phyloP scores from a whole-genome alignment of 2,888 invertebrate species.

The Dolichomitus sp. region DNA sequence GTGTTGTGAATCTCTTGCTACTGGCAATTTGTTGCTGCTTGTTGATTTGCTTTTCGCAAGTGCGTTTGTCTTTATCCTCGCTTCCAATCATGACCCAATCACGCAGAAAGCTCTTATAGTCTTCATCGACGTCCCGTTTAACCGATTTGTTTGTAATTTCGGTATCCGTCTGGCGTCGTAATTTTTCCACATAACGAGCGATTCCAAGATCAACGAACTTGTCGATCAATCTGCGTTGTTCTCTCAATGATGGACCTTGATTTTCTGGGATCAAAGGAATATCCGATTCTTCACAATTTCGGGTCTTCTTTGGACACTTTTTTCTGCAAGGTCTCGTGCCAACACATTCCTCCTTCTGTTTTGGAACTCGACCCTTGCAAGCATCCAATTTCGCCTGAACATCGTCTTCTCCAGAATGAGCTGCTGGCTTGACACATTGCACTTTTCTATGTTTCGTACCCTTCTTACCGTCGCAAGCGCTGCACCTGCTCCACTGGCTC shows the following conservation, averaged over 20 bases:
- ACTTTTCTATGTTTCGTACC: conserved; percentile 86
- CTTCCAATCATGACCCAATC: conserved; percentile 70
- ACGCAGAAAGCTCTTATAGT: conserved; percentile 72
- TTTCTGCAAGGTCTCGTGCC: conserved; percentile 76
- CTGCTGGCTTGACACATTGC: conserved; percentile 86
- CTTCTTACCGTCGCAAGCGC: conserved; percentile 87
- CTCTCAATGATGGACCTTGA: conserved; percentile 23
- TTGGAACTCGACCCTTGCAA: conserved; percentile 78
- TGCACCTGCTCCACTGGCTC: conserved; percentile 90
- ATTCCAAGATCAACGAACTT: conserved; percentile 74
- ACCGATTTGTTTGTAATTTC: conserved; percentile 42
- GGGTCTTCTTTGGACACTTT: conserved; percentile 71
- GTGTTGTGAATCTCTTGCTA: conserved; percentile 67
- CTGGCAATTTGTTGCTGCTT: conserved; percentile 46
- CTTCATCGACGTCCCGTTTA: conserved; percentile 62
- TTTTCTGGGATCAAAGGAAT: conserved; percentile 14
- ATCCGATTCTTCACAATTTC: conserved; percentile 47
- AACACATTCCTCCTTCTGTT: conserved; percentile 73
- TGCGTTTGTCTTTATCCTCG: conserved; percentile 57
- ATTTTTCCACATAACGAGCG: conserved; percentile 70
- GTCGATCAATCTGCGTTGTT: conserved; percentile 71
- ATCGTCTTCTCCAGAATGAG: conserved; percentile 86
- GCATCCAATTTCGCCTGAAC: conserved; percentile 78
- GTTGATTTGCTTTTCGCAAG: conserved; percentile 52
- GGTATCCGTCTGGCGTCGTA: conserved; percentile 19